Evolutionary conservation across 1,140 invertebrate genomes (phyloP).

Genomic region (Heliothis virescens): DNA sequence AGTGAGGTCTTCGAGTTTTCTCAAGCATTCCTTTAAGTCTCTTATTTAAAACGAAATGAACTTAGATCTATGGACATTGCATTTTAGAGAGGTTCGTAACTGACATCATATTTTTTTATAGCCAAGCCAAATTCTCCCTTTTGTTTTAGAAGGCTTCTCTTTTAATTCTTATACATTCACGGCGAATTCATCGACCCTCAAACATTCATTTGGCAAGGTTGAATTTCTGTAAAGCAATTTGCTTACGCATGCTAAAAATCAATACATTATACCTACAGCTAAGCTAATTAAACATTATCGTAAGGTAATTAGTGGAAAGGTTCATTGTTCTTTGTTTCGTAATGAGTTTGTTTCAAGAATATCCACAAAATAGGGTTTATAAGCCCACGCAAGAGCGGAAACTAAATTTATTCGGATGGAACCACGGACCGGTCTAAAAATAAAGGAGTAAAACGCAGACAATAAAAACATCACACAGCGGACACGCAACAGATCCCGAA

Average conservation of each 20-base stretch:
- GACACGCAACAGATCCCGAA: constrained; percentile 9
- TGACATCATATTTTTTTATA: not conserved
- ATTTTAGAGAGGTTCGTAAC: not conserved
- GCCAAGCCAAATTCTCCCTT: not conserved
- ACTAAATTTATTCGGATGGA: constrained; percentile 20
- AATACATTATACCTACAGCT: constrained; percentile 21
- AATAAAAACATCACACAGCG: constrained; percentile 16
- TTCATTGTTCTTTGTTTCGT: not conserved
- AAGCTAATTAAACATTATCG: constrained; percentile 29
- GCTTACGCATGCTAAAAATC: constrained; percentile 38
- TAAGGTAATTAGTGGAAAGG: constrained; percentile 12
- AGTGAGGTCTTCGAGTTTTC: constrained; percentile 23
- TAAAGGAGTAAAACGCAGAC: constrained; percentile 30
- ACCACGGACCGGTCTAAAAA: constrained; percentile 37
- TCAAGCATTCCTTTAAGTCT: constrained; percentile 9
- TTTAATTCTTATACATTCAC: constrained; percentile 10
- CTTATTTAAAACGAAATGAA: not conserved
- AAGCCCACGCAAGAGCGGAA: constrained; percentile 15
- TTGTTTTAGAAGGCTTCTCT: constrained; percentile 39
- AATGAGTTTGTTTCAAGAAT: too few relatives aligned
- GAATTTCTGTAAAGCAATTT: constrained; percentile 24
- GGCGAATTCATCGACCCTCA: constrained; percentile 26
- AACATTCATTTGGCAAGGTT: constrained; percentile 26
- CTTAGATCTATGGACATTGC: not conserved
- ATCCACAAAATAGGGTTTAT: not conserved